These are phyloP conservation scores for Aythya fuligula DNA, from an alignment of 2,797 vertebrate genomes.

Conservation along the genomic window DNA sequence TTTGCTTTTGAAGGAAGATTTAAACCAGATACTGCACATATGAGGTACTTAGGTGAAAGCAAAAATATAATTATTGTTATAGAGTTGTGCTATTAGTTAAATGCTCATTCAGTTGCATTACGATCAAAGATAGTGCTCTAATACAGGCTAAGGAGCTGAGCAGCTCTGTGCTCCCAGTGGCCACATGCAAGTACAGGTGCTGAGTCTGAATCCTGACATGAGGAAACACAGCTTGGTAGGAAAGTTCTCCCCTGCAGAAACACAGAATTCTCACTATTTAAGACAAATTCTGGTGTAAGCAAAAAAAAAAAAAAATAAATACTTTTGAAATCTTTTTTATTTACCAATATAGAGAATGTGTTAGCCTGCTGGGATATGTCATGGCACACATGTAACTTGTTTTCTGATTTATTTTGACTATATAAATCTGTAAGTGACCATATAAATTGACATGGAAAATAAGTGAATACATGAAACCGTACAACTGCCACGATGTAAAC, in stretches of 20 bases:
- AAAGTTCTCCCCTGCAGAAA: not conserved
- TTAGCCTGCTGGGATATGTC: not conserved
- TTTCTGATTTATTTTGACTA: not conserved
- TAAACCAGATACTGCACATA: not conserved
- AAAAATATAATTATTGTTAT: not conserved
- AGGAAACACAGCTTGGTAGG: not conserved
- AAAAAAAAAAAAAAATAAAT: not conserved
- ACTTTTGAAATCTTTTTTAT: not conserved
- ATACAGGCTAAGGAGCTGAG: not conserved
- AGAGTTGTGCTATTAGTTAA: not conserved
- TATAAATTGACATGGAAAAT: not conserved
- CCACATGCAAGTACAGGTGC: not conserved
- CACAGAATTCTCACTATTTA: not conserved
- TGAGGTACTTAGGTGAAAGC: not conserved
- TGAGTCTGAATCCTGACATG: not conserved
- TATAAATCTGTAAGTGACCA: not conserved
- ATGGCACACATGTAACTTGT: not conserved
- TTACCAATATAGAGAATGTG: not conserved
- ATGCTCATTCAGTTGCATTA: not conserved
- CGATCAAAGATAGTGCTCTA: not conserved
- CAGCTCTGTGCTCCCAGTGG: no score
- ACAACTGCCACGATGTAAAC: not conserved
- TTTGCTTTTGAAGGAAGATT: not conserved
- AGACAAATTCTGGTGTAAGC: not conserved
- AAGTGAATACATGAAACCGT: not conserved